phyloP scores from a whole-genome alignment of 2,888 invertebrate genomes.

The Pocota personata region DNA sequence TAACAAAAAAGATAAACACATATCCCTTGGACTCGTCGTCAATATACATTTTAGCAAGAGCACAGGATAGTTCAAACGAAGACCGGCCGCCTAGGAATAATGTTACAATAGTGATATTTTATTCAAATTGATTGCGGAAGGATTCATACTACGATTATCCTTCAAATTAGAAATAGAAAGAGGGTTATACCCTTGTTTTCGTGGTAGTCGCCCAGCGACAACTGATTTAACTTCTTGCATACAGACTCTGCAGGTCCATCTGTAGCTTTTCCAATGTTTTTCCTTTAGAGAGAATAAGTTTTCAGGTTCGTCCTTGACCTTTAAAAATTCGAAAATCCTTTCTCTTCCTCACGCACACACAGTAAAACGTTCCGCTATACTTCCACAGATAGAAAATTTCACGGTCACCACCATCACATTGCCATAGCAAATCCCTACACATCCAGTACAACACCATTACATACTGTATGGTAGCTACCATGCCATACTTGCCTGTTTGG shows the following conservation, averaged over 20 bases:
- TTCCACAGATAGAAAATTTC: background rate
- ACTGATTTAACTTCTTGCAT: constrained; percentile 18
- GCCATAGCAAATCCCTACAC: constrained; percentile 9
- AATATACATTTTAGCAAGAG: too few species aligned
- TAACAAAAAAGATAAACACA: too few species aligned
- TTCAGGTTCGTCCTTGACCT: constrained; percentile 62
- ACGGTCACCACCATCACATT: constrained; percentile 39
- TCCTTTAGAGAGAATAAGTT: constrained; percentile 35
- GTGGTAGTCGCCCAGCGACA: background rate
- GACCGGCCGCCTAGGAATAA: too few species aligned
- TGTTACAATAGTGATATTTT: too few species aligned
- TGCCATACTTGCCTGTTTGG: background rate
- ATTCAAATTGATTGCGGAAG: background rate
- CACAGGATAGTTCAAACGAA: too few species aligned
- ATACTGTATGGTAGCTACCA: background rate
- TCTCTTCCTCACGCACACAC: constrained; percentile 17
- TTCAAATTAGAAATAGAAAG: background rate
- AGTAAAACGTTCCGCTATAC: background rate
- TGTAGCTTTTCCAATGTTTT: constrained; percentile 3
- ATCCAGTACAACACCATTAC: constrained; percentile 33
- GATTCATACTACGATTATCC: too few species aligned
- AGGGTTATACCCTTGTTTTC: background rate
- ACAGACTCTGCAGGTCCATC: background rate
- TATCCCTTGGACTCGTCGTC: too few species aligned
- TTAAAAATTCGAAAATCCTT: constrained; percentile 37